Percentiles rank a stretch among this genome's conserved stretches.
These are phyloP conservation scores for Neoaliturus tenellus DNA, from an alignment of 2,888 invertebrate species.

Conservation along the genomic window DNA sequence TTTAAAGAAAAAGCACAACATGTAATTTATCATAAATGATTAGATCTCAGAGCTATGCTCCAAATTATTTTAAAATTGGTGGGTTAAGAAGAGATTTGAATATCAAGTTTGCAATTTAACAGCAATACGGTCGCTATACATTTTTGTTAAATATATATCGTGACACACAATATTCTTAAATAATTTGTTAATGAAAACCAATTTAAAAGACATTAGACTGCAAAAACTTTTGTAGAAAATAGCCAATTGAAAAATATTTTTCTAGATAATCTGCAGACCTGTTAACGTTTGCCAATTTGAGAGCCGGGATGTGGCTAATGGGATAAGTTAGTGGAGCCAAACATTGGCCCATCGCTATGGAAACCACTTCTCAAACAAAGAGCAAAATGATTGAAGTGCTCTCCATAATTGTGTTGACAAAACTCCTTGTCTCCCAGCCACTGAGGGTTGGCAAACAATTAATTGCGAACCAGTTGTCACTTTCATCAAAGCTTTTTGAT, in stretches of 20 bases:
- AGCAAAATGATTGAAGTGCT: not conserved
- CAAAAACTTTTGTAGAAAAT: too few species aligned
- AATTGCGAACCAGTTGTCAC: not conserved
- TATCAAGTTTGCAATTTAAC: too few species aligned
- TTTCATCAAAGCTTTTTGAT: not conserved
- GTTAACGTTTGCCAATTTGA: not conserved
- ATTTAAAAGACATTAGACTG: too few species aligned
- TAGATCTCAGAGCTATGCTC: too few species aligned
- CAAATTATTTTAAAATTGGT: too few species aligned
- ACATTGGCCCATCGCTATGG: constrained; percentile 9
- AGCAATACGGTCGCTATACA: too few species aligned
- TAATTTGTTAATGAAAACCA: too few species aligned
- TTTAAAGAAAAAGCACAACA: too few species aligned
- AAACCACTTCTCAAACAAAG: not conserved
- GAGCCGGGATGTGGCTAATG: not conserved
- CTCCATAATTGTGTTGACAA: constrained; percentile 19
- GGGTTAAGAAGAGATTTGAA: too few species aligned
- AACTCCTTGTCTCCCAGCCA: constrained; percentile 1
- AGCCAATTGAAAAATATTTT: not conserved
- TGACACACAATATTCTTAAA: too few species aligned
- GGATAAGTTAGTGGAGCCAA: not conserved
- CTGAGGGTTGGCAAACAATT: constrained; percentile 11
- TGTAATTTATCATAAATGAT: too few species aligned
- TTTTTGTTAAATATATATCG: too few species aligned
- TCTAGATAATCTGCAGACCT: not conserved